A percentile compares a stretch with the other conserved stretches of the same genome.
Conservation (phyloP, 2,113 vertebrate genomes). For the Meriones unguiculatus region DNA sequence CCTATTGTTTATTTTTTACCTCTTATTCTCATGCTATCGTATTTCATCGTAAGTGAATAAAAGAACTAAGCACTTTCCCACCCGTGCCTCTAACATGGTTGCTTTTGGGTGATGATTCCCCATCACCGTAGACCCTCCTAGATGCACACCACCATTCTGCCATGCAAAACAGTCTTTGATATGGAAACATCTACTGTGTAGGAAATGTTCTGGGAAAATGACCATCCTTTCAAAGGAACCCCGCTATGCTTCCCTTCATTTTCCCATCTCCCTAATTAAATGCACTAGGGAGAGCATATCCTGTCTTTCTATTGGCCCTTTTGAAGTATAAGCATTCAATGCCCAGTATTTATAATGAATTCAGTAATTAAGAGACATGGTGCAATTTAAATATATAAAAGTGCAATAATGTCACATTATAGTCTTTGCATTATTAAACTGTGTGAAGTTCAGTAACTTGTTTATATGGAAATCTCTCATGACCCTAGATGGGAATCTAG, state of each 20-base stretch:
- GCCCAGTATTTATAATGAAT: not conserved
- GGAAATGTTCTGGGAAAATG: constrained; percentile 52
- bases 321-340: not conserved
- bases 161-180: constrained; percentile 53
- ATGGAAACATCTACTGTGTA: constrained; percentile 6
- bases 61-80: not conserved
- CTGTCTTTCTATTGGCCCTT: not conserved
- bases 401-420: not conserved
- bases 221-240: constrained; percentile 34
- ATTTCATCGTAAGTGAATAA: constrained; percentile 56
- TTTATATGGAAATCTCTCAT: not conserved
- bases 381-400: not conserved
- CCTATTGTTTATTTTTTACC: constrained; percentile 60
- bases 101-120: not conserved
- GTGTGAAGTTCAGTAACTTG: not conserved
- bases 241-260: not conserved
- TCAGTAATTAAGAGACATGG: not conserved
- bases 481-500: constrained; percentile 11
- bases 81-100: not conserved
- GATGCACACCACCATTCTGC: not conserved
- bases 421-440: not conserved
- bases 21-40: constrained; percentile 48
- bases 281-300: not conserved
- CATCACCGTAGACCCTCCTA: not conserved
- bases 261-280: not conserved